Percentiles rank a stretch among this genome's conserved stretches.
These are phyloP conservation scores for Tragelaphus eurycerus DNA, from an alignment of 2,797 vertebrate species.

Conservation along the genomic window DNA sequence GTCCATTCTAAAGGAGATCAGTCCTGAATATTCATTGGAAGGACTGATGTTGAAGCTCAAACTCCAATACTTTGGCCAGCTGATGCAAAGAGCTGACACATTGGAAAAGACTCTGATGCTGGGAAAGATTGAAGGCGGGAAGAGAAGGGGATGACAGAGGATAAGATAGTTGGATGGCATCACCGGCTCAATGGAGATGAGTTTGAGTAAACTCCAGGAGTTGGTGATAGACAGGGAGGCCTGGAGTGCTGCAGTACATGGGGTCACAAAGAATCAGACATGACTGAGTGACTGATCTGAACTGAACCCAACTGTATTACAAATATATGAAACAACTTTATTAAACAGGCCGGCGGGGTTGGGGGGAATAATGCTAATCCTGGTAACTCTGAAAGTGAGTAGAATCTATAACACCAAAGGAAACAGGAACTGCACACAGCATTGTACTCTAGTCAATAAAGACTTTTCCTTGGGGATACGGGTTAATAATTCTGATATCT, in stretches of 20 bases:
- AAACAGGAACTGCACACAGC: not conserved
- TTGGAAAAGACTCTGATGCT: not conserved
- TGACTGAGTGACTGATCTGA: not conserved
- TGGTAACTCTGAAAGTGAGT: not conserved
- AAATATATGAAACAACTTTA: not conserved
- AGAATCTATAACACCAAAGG: not conserved
- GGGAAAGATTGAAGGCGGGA: not conserved
- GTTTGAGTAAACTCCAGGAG: not conserved
- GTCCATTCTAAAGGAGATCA: not conserved
- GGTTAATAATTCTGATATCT: not conserved
- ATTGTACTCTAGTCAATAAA: not conserved
- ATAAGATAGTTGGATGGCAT: not conserved
- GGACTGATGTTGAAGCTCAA: not conserved
- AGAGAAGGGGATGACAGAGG: not conserved
- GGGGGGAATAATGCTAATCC: not conserved
- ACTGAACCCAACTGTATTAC: not conserved
- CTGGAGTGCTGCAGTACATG: not conserved
- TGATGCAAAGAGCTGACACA: not conserved
- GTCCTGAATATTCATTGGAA: not conserved
- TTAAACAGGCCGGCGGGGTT: not conserved
- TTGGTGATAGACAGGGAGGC: not conserved
- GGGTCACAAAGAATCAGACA: not conserved
- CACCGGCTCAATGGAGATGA: not conserved
- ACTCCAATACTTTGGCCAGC: not conserved
- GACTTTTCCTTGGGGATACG: not conserved